Percentiles rank a stretch among this genome's conserved stretches.
Conservation (phyloP, 2,113 vertebrate species). For the Poecilia latipinna region DNA sequence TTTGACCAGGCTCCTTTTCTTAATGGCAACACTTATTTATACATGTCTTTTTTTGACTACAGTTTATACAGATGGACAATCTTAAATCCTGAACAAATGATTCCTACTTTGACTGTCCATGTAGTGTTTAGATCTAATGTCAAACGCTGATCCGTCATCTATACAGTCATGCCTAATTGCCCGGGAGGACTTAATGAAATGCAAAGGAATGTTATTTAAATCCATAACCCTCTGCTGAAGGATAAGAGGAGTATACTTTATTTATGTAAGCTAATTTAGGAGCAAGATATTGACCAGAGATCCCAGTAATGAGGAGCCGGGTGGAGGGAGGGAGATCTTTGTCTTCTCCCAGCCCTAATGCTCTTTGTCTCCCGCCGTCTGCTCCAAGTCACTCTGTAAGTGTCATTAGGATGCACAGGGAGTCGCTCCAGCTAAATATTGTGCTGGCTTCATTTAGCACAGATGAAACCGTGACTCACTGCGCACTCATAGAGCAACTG, state of each 20-base stretch:
- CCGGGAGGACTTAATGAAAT: neutral
- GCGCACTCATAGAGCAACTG: conserved; percentile 46
- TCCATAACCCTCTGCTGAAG: neutral
- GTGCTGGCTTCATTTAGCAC: conserved; percentile 62
- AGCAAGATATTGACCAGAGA: conserved; percentile 25
- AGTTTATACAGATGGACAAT: neutral
- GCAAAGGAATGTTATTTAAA: neutral
- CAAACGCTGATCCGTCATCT: neutral
- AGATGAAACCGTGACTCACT: conserved; percentile 58
- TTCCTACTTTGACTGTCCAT: neutral
- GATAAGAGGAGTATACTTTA: conserved; percentile 2
- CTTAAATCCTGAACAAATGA: neutral
- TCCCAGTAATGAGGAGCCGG: conserved; percentile 11
- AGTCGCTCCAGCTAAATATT: conserved; percentile 59
- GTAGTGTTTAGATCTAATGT: neutral
- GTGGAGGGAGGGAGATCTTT: conserved; percentile 28
- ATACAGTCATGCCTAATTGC: neutral
- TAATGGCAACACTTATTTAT: neutral
- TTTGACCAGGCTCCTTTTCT: no score
- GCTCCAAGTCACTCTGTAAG: conserved; percentile 42
- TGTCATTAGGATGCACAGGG: conserved; percentile 53
- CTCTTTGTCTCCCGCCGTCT: conserved; percentile 44
- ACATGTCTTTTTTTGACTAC: neutral
- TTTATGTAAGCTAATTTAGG: conserved; percentile 24
- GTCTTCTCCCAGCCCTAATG: conserved; percentile 37